Conservation (phyloP, 92 coral and sea anemone genomes). For the Bergia sp. region DNA sequence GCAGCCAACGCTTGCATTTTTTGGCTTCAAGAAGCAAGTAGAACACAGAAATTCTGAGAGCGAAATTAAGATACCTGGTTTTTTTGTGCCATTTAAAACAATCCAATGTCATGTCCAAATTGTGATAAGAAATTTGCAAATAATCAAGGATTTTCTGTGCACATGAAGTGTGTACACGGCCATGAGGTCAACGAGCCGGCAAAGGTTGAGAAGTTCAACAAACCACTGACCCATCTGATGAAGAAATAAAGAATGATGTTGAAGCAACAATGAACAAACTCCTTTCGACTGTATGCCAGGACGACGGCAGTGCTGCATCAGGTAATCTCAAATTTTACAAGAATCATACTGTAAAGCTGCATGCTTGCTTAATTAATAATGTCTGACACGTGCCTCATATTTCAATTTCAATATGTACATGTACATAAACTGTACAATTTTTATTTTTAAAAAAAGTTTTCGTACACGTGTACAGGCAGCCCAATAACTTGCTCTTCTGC, state of each 20-base stretch:
- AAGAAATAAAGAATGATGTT: conserved; percentile 9
- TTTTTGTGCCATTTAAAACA: conserved; percentile 18
- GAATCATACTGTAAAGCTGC: background rate
- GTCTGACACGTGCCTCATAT: conserved; percentile 3
- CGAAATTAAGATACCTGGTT: conserved; percentile 17
- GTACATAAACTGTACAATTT: too few species aligned
- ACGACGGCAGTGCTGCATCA: conserved; percentile 24
- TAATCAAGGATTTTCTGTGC: conserved; percentile 15
- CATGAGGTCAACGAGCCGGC: background rate
- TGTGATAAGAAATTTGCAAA: conserved; percentile 22
- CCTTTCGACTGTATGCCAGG: conserved; percentile 31
- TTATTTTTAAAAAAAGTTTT: background rate
- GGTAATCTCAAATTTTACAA: conserved; percentile 29
- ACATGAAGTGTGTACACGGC: conserved; percentile 4
- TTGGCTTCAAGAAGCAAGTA: too few species aligned
- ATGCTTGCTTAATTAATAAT: background rate
- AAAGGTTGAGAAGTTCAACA: conserved; percentile 10
- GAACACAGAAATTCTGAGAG: background rate
- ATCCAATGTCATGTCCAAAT: background rate
- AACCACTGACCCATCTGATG: background rate
- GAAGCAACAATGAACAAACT: conserved; percentile 31
- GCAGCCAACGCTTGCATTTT: too few species aligned
- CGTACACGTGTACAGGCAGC: background rate
- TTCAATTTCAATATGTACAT: background rate
- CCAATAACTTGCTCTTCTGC: background rate